Evolutionary conservation across 2,888 invertebrate species (phyloP).

Genomic region (Danaus chrysippus): DNA sequence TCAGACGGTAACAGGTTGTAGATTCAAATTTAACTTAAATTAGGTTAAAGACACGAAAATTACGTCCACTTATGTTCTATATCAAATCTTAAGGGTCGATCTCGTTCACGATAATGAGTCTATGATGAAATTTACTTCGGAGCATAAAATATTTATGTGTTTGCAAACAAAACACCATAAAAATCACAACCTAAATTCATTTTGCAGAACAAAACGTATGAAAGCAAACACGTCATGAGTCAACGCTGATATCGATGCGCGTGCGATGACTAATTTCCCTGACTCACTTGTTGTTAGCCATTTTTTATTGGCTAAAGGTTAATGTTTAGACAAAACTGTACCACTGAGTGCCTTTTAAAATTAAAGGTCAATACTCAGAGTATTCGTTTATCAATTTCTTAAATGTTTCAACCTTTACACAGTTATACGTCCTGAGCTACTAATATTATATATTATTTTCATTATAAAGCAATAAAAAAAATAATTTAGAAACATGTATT

Average conservation of each 20-base stretch:
- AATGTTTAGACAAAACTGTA: constrained; percentile 12
- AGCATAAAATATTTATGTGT: not conserved
- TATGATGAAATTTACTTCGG: not conserved
- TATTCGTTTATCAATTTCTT: not conserved
- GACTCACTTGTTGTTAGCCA: constrained; percentile 39
- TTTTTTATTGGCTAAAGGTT: constrained; percentile 32
- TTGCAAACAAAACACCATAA: constrained; percentile 4
- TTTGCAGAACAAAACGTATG: constrained; percentile 25
- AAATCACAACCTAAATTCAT: constrained; percentile 6
- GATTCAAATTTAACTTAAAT: constrained; percentile 3
- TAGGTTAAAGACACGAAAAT: not conserved
- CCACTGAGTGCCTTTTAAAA: not conserved
- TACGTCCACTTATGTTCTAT: not conserved
- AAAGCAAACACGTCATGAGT: constrained; percentile 36
- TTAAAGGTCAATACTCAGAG: not conserved
- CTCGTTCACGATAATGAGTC: too few species aligned
- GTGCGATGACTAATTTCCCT: constrained; percentile 39
- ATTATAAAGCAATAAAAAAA: not conserved
- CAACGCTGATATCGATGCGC: constrained; percentile 39
- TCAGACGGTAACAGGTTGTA: constrained; percentile 43
- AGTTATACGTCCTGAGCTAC: not conserved
- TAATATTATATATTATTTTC: not conserved
- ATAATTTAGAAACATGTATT: not conserved
- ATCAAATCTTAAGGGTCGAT: too few species aligned
- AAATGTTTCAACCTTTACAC: not conserved